phyloP scores from a whole-genome alignment of 2,797 vertebrate genomes.

The Pseudomugil tenellus region DNA sequence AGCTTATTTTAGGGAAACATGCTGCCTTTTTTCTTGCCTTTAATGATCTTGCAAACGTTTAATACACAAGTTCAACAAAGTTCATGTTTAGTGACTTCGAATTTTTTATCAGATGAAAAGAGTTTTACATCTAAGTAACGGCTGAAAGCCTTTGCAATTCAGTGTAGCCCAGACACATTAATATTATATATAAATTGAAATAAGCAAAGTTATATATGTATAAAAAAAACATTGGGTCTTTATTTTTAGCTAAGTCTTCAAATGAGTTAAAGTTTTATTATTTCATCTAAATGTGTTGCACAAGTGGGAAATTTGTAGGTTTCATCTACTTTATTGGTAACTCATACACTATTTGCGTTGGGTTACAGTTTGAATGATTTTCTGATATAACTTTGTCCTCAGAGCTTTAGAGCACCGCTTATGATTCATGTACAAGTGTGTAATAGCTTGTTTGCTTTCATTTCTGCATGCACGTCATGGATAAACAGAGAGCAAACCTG shows the following conservation, averaged over 20 bases:
- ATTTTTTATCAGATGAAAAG: slow-evolving; percentile 45
- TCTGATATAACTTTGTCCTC: slow-evolving; percentile 49
- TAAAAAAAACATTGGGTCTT: slow-evolving; percentile 54
- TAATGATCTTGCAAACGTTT: slow-evolving; percentile 45
- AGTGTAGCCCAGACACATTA: slow-evolving; percentile 57
- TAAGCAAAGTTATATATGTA: slow-evolving; percentile 69
- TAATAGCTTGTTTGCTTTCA: slow-evolving; percentile 71
- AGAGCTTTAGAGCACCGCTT: slow-evolving; percentile 60
- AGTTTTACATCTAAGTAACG: slow-evolving; percentile 42
- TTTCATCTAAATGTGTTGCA: slow-evolving; percentile 22
- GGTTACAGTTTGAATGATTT: slow-evolving; percentile 43
- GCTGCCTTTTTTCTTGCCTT: slow-evolving; percentile 28
- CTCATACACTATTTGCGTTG: slow-evolving; percentile 45
- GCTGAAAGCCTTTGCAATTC: slow-evolving; percentile 43
- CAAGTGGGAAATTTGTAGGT: slow-evolving; percentile 27
- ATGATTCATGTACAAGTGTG: slow-evolving; percentile 71
- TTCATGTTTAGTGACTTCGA: slow-evolving; percentile 44
- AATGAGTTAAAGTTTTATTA: slow-evolving; percentile 30
- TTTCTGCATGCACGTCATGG: slow-evolving; percentile 63
- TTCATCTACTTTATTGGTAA: slow-evolving; percentile 34
- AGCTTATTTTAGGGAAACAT: slow-evolving; percentile 57
- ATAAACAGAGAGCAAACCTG: slow-evolving; percentile 57
- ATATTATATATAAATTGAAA: slow-evolving; percentile 64
- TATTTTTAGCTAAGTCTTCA: slow-evolving; percentile 53
- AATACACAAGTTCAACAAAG: slow-evolving; percentile 36